A percentile compares a stretch with the other conserved stretches of the same genome.
Conservation (phyloP, 2,797 vertebrate genomes). For the Myotis planiceps region DNA sequence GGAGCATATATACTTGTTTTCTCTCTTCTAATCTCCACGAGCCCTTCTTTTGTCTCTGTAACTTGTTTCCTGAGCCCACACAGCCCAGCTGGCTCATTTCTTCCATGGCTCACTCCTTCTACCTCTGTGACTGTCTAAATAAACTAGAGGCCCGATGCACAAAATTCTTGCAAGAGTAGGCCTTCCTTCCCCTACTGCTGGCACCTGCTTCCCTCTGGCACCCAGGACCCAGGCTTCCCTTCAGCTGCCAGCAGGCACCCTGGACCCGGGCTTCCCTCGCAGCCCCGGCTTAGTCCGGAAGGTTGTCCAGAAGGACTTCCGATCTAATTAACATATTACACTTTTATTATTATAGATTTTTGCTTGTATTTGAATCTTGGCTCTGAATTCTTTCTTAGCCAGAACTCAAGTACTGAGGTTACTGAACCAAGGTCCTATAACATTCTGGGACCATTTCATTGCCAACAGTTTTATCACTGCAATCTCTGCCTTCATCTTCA, state of each 20-base stretch:
- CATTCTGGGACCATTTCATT: neutral
- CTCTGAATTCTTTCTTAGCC: neutral
- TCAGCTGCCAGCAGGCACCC: no score
- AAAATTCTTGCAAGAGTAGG: no score
- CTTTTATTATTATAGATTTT: neutral
- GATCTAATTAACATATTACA: no score
- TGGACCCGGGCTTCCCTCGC: no score
- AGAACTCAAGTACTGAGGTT: neutral
- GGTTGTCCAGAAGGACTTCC: no score
- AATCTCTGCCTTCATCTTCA: neutral
- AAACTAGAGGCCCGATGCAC: neutral
- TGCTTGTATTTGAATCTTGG: neutral
- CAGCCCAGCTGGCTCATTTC: neutral
- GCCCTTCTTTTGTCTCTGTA: neutral
- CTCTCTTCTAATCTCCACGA: neutral
- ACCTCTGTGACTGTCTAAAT: neutral
- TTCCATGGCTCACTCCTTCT: neutral
- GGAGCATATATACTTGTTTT: neutral
- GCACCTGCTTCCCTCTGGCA: no score
- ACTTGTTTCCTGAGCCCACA: neutral
- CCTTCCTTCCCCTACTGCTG: no score
- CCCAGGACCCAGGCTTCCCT: no score
- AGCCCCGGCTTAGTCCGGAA: fast-evolving
- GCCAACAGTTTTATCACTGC: neutral
- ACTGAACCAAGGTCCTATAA: neutral